Evolutionary conservation across 2,888 invertebrate genomes (phyloP), one percentile per base, ranked within the genome.

Genomic region (Phyto melanocephala): DNA sequence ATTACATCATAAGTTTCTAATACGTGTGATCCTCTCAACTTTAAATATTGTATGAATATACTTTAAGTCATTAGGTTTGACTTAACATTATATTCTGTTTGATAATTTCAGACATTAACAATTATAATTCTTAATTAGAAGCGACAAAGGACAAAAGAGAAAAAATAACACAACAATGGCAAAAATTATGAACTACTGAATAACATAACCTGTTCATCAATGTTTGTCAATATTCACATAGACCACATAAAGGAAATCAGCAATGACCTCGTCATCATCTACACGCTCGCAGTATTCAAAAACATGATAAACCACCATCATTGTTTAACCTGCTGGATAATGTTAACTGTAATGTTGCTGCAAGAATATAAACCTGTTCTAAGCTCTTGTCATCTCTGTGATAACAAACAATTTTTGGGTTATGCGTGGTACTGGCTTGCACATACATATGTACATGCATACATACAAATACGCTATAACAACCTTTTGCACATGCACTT

Each of bases 391-490:
- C 70, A 47, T 45, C 37, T 37, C 28, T 71, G 15, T 62, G 65
- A 58, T 40, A 58, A 65, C 37, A 65, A 35, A 47, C 45, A 47
- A 28, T 58, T 65, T 58, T 72, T 40, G 60, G 47, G 65, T 72
- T 67, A 67, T 50, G 42, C 67, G 60, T 79, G 65, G 56, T 79
- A 72, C 60, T 67, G 72, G 50, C 56, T 60, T 65, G 65, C 35
- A 72, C 65, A 79, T 60, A 60, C n/a, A n/a, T n/a, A n/a, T n/a
- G n/a, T n/a, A n/a, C n/a, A n/a, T n/a, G n/a, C n/a, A n/a, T n/a
- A 60, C 40, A 67, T 60, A 22, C 63, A 67, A 79, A 72, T 65
- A 65, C 58, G 62, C 45, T 35, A 62, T n/a, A n/a, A n/a, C n/a
- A n/a, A n/a, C n/a, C n/a, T n/a, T n/a, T n/a, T n/a, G n/a, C n/a